phyloP scores from a whole-genome alignment of 2,113 vertebrate genomes.

The Elgaria multicarinata region DNA sequence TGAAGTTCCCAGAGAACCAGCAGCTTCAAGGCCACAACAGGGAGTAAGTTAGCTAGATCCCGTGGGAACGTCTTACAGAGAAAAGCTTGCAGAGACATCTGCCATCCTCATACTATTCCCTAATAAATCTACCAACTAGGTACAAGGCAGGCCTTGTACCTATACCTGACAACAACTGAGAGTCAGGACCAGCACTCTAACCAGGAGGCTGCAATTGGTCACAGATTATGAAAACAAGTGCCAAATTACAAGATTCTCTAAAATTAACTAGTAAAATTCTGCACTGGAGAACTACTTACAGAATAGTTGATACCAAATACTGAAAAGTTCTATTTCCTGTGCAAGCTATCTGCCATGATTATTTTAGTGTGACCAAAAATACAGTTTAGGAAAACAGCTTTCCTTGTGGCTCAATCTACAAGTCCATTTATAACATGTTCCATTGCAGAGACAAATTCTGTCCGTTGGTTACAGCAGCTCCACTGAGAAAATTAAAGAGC shows the following conservation, averaged over 20 bases:
- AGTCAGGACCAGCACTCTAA: background rate
- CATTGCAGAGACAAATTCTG: conserved; percentile 9
- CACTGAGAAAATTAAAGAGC: conserved; percentile 17
- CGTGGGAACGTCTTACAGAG: too few relatives aligned
- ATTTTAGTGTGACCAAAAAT: conserved; percentile 6
- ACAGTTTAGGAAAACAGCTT: background rate
- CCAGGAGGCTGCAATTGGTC: background rate
- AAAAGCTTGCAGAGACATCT: too few relatives aligned
- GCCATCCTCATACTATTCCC: too few relatives aligned
- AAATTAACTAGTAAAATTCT: background rate
- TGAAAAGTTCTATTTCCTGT: accelerated
- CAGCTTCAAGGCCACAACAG: too few relatives aligned
- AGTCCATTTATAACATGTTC: background rate
- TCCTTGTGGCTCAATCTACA: conserved; percentile 20
- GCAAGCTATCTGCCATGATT: background rate
- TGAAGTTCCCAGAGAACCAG: too few relatives aligned
- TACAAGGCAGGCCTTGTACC: too few relatives aligned
- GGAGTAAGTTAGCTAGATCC: too few relatives aligned
- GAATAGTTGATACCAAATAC: background rate
- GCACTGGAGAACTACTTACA: background rate
- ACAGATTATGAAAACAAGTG: background rate
- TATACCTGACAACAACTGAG: too few relatives aligned
- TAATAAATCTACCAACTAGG: too few relatives aligned
- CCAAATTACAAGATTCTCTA: background rate
- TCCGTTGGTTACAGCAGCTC: background rate